Evolutionary conservation across 2,113 vertebrate species (phyloP), one percentile per base, ranked within the genome.

Genomic region (Setophaga petechia): DNA sequence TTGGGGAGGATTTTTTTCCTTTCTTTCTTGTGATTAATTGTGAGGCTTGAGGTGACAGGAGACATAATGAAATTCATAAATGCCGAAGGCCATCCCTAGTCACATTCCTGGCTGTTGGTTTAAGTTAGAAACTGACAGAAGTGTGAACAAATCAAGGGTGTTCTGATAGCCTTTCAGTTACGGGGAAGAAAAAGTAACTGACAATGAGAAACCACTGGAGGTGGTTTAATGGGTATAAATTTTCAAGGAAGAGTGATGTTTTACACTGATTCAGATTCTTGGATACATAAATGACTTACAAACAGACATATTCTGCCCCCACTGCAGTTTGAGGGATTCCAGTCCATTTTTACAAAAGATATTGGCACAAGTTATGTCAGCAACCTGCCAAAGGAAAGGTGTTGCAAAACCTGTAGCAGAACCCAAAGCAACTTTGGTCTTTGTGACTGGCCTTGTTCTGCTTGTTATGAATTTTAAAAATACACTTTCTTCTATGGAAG

Each of bases 21-120:
- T 90, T 52, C 75, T 92, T 97, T 95, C 87, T 94, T 52, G 77
- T 97, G 97, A 97, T 97, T 96, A 97, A 97, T 97, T 94, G 84
- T 91, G 76, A 94, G 81, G 91, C 93, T 95, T 66, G 91, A 93
- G 94, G 97, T 96, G 96, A 94, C 94, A 94, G 89, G 73, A 96
- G 96, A 94, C 82, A 94, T 89, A 97, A 96, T 88, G 95, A 96
- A 97, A 97, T 97, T 96, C 89, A 95, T 95, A 97, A 95, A 95
- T 94, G 96, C 96, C 89, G 93, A 95, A 97, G 94, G 96, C 95
- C 73, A 15, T 97, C 94, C 89, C 84, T 74, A 89, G 89, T 92
- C 96, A 96, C 96, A 96, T 97, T 97, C 97, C 95, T 96, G 93
- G 82, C 94, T 96, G 96, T 92, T 92, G 92, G 92, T 92, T 97